Conservation (phyloP, 2,888 invertebrate genomes). For the Petrolisthes manimaculis region DNA sequence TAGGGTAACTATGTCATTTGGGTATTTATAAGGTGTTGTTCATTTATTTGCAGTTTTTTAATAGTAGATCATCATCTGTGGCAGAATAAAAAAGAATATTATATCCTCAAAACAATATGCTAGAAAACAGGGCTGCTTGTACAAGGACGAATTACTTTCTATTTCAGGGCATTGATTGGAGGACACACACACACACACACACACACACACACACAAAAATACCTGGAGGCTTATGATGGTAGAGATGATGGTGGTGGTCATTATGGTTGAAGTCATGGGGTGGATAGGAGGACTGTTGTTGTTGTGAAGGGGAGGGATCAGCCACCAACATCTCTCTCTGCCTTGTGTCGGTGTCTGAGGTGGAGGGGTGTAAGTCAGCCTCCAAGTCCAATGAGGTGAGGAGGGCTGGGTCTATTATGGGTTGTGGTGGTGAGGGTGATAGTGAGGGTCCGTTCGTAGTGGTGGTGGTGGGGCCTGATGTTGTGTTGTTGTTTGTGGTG, state of each 20-base stretch:
- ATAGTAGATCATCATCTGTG: too few relatives aligned
- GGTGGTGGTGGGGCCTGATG: not conserved
- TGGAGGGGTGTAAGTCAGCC: constrained; percentile 26
- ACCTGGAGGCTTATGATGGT: constrained; percentile 49
- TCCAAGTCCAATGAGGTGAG: constrained; percentile 54
- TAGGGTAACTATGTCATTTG: too few relatives aligned
- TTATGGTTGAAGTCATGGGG: constrained; percentile 57
- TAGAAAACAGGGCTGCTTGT: too few relatives aligned
- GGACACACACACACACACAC: too few relatives aligned
- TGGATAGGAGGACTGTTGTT: constrained; percentile 8
- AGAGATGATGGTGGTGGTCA: constrained; percentile 36
- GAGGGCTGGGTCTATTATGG: constrained; percentile 43
- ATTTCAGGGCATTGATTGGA: too few relatives aligned
- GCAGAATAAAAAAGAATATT: too few relatives aligned
- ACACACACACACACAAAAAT: not conserved
- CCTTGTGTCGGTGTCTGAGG: not conserved
- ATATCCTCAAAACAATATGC: too few relatives aligned
- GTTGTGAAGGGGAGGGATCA: constrained; percentile 21
- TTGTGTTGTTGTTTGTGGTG: constrained; percentile 7
- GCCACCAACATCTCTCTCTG: constrained; percentile 52
- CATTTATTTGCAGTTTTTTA: too few relatives aligned
- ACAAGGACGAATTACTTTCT: too few relatives aligned
- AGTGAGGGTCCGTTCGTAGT: not conserved
- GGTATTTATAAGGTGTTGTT: too few relatives aligned
- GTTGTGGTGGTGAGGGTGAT: not conserved